A percentile compares a stretch with the other conserved stretches of the same genome.
phyloP scores from a whole-genome alignment of 2,888 invertebrate species.

The Phaonia tiefii region DNA sequence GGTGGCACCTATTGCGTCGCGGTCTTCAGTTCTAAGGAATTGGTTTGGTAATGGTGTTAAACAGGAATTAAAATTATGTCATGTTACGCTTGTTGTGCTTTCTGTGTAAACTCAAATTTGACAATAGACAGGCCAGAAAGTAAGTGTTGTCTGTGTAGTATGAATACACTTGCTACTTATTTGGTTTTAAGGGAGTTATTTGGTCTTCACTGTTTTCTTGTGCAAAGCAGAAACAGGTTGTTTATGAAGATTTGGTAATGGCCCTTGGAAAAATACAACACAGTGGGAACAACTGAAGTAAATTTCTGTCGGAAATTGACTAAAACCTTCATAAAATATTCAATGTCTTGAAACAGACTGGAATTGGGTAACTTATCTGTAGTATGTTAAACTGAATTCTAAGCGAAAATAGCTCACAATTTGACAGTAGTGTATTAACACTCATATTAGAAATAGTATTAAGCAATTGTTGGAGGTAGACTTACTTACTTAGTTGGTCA shows the following conservation, averaged over 20 bases:
- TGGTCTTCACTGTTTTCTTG: background rate
- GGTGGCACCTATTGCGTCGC: slow-evolving; percentile 56
- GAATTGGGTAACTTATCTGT: no score
- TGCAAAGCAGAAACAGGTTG: slow-evolving; percentile 42
- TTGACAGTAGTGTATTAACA: no score
- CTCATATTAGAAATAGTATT: no score
- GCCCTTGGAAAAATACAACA: no score
- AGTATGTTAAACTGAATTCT: no score
- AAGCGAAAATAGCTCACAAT: no score
- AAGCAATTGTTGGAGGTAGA: no score
- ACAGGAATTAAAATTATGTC: slow-evolving; percentile 64
- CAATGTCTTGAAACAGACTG: no score
- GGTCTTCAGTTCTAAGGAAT: slow-evolving; percentile 21
- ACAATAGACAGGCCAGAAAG: slow-evolving; percentile 50
- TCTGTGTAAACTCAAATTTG: slow-evolving; percentile 32
- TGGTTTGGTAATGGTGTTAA: slow-evolving; percentile 46
- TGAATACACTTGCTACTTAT: background rate
- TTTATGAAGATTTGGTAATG: slow-evolving; percentile 48
- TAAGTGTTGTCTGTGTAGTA: background rate
- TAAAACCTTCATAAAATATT: no score
- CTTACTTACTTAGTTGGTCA: no score
- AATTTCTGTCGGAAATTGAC: no score
- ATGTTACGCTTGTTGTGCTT: slow-evolving; percentile 59
- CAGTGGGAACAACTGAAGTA: no score
- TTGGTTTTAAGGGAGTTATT: background rate